Conservation (phyloP, 2,797 vertebrate species). For the Eremophila alpestris region DNA sequence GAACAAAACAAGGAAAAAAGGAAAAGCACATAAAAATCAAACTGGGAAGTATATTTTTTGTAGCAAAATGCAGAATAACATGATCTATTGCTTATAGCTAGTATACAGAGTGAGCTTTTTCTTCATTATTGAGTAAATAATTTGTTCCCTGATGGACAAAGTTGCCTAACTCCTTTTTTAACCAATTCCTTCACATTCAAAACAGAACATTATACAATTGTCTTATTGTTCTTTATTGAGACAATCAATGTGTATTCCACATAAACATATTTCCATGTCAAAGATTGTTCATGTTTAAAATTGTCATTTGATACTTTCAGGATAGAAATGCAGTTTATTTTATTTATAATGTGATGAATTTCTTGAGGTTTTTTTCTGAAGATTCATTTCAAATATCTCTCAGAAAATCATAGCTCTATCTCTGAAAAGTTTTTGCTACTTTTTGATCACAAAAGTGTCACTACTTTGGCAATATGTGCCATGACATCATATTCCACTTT, state of each 20-base stretch:
- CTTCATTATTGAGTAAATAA: neutral
- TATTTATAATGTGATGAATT: neutral
- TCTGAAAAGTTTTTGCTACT: neutral
- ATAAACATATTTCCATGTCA: neutral
- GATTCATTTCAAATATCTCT: neutral
- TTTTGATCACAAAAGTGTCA: neutral
- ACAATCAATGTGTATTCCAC: neutral
- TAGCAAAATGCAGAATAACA: neutral
- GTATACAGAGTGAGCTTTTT: neutral
- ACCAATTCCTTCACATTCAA: neutral
- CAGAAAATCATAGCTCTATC: neutral
- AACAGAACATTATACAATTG: neutral
- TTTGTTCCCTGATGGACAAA: neutral
- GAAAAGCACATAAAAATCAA: neutral
- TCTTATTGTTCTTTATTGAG: neutral
- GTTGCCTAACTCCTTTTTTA: neutral
- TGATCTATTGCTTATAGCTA: neutral
- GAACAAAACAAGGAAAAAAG: neutral
- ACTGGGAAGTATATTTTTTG: neutral
- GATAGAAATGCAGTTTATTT: neutral
- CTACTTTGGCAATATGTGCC: neutral
- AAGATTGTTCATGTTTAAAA: neutral
- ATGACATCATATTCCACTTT: conserved; percentile 5
- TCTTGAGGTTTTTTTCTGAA: neutral
- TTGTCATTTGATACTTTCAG: neutral